These are phyloP conservation scores for Scolopax bukidnonensis DNA, from an alignment of 2,797 vertebrate species.

Conservation along the genomic window DNA sequence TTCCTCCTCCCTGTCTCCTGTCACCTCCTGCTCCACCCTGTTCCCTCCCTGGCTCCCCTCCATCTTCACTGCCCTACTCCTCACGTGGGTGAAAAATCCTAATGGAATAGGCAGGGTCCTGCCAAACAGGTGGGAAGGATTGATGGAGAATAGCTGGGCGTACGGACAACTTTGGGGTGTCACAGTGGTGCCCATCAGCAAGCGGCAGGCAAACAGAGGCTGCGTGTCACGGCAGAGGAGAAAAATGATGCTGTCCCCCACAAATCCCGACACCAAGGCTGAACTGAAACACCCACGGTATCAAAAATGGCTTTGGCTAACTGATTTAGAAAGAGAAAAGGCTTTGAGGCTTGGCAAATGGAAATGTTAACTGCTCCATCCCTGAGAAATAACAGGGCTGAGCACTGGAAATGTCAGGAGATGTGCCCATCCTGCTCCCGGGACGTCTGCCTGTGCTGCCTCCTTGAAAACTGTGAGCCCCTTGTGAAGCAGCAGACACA, in stretches of 20 bases:
- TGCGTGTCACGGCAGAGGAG: rapidly evolving
- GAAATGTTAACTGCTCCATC: not conserved
- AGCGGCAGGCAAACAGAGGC: not conserved
- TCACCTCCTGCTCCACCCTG: slow-evolving; percentile 19
- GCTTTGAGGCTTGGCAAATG: not conserved
- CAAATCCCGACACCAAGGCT: not conserved
- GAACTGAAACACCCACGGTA: not conserved
- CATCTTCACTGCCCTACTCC: not conserved
- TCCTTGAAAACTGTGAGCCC: not conserved
- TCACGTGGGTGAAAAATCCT: not conserved
- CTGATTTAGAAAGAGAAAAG: not conserved
- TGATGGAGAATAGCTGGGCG: not conserved
- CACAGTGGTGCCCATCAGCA: not conserved
- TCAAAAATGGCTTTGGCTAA: not conserved
- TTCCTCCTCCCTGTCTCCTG: slow-evolving; percentile 6
- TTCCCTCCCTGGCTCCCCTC: not conserved
- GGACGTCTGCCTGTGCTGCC: not conserved
- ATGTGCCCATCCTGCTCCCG: not conserved
- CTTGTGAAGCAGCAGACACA: not conserved
- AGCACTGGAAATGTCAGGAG: not conserved
- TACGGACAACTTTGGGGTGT: not conserved
- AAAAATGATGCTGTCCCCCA: not conserved
- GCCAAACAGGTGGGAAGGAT: not conserved
- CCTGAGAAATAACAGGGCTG: not conserved
- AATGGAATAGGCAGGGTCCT: not conserved